Conservation (phyloP, 2,113 vertebrate genomes). For the Melanotaenia duboulayi region DNA sequence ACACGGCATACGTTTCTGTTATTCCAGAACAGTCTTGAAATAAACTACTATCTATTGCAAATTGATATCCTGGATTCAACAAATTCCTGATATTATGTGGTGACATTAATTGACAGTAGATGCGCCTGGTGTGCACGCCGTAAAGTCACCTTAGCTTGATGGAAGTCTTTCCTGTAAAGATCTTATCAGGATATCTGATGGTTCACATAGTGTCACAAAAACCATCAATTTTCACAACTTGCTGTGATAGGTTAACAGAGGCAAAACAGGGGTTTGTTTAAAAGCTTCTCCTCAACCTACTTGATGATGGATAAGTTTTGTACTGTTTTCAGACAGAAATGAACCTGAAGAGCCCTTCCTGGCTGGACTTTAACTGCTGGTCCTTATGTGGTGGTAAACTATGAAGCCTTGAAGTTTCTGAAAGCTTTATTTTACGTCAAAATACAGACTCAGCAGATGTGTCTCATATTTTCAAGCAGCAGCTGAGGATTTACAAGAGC, state of each 20-base stretch:
- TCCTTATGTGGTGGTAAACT: conserved; percentile 1
- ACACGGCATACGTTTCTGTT: conserved; percentile 15
- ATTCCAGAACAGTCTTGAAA: conserved; percentile 9
- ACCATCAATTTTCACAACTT: neutral
- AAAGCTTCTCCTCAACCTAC: neutral
- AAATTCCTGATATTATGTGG: neutral
- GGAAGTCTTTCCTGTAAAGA: neutral
- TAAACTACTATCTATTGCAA: neutral
- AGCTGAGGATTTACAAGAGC: neutral
- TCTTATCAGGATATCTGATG: neutral
- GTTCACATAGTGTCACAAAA: neutral
- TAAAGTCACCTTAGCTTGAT: neutral
- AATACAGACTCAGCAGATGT: conserved; percentile 41
- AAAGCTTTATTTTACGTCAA: conserved; percentile 7
- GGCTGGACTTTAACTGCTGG: neutral
- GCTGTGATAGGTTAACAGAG: neutral
- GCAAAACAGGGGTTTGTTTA: neutral
- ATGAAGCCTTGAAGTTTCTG: conserved; percentile 7
- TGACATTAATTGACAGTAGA: neutral
- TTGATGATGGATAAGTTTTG: conserved; percentile 5
- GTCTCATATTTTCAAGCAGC: neutral
- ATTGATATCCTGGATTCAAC: neutral
- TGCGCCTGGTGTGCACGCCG: neutral
- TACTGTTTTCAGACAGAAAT: neutral
- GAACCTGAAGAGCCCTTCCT: conserved; percentile 1